phyloP scores from a whole-genome alignment of 2,888 invertebrate species.

The Drosophila prolongata region DNA sequence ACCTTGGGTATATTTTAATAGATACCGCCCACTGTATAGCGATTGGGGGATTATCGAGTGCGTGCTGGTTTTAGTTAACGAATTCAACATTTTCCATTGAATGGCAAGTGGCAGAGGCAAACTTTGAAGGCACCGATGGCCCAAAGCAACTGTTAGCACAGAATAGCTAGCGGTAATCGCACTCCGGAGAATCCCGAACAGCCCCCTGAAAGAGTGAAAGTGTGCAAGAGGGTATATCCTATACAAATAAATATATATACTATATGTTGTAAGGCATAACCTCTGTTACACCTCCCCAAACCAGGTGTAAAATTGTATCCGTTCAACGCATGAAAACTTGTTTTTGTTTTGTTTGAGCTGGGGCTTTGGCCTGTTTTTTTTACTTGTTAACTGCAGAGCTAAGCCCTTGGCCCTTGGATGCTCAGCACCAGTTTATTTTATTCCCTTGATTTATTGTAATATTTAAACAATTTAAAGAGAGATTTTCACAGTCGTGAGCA shows the following conservation, averaged over 20 bases:
- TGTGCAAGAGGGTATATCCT: neutral
- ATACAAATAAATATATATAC: neutral
- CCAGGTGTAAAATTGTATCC: slow-evolving; percentile 4
- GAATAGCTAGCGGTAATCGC: slow-evolving; percentile 34
- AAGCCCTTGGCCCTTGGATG: neutral
- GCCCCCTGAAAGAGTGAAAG: slow-evolving; percentile 1
- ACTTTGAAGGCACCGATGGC: slow-evolving; percentile 25
- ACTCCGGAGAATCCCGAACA: slow-evolving; percentile 28
- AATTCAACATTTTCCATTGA: slow-evolving; percentile 45
- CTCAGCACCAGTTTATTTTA: neutral
- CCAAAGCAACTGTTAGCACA: slow-evolving; percentile 47
- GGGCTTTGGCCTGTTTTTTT: slow-evolving; percentile 5
- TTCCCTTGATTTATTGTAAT: neutral
- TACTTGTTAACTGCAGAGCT: slow-evolving; percentile 2
- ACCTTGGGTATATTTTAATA: no score
- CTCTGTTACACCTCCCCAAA: neutral
- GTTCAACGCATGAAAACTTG: slow-evolving; percentile 18
- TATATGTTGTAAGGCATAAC: neutral
- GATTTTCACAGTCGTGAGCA: no score
- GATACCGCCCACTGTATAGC: slow-evolving; percentile 11
- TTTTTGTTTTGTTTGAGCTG: neutral
- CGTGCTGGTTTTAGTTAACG: slow-evolving; percentile 41
- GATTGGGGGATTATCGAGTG: slow-evolving; percentile 43
- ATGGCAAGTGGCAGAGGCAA: slow-evolving; percentile 38
- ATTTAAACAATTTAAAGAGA: neutral